These are phyloP conservation scores for Bradypodion ventrale DNA, from an alignment of 2,797 vertebrate species.

Conservation along the genomic window DNA sequence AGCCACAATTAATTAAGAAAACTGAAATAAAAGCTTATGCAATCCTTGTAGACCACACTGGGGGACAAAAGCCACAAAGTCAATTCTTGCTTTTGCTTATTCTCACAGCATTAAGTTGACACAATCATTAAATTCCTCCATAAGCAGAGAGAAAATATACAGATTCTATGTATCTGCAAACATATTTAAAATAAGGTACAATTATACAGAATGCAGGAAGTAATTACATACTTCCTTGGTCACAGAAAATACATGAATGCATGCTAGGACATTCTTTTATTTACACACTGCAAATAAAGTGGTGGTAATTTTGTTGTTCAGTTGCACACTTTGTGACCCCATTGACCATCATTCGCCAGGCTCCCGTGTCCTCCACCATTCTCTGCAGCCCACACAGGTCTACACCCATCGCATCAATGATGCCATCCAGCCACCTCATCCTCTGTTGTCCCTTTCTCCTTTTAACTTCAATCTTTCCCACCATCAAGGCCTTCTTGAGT, in stretches of 20 bases:
- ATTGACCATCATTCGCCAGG: too few relatives aligned
- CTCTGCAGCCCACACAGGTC: too few relatives aligned
- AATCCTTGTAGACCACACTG: neutral
- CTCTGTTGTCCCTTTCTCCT: too few relatives aligned
- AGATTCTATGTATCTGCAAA: neutral
- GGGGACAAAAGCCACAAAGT: too few relatives aligned
- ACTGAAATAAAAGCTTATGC: neutral
- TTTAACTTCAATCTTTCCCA: too few relatives aligned
- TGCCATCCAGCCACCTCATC: too few relatives aligned
- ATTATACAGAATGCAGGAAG: neutral
- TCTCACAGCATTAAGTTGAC: neutral
- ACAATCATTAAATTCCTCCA: neutral
- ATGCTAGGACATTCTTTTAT: neutral
- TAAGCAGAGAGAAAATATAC: neutral
- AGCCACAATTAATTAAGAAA: neutral
- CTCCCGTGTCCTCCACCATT: too few relatives aligned
- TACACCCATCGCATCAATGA: too few relatives aligned
- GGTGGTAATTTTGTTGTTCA: too few relatives aligned
- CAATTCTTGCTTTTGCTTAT: neutral
- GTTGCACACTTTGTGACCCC: too few relatives aligned
- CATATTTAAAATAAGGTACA: neutral
- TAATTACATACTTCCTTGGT: neutral
- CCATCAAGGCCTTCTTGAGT: too few relatives aligned
- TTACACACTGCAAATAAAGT: neutral
- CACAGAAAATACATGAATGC: neutral